A percentile compares a stretch with the other conserved stretches of the same genome.
phyloP scores from a whole-genome alignment of 2,797 vertebrate genomes.

The Arctocebus calabarensis region DNA sequence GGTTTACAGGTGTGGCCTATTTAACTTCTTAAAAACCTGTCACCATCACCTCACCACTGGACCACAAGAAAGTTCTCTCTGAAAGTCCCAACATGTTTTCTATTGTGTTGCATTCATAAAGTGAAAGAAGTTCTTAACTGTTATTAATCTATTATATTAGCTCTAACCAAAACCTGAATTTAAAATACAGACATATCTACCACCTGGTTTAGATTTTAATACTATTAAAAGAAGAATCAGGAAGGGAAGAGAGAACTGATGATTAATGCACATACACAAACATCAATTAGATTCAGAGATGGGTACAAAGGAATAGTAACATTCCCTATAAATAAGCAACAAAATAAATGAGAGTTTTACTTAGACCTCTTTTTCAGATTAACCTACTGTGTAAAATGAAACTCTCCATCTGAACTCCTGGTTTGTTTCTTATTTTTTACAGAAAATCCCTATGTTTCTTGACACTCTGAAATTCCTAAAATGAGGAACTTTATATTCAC shows the following conservation, averaged over 20 bases:
- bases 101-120: not conserved
- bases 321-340: not conserved
- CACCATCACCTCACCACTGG: not conserved
- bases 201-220: not conserved
- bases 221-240: not conserved
- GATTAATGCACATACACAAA: not conserved
- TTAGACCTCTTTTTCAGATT: not conserved
- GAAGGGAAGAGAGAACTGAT: not conserved
- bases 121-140: not conserved
- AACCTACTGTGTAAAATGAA: not conserved
- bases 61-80: not conserved
- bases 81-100: not conserved
- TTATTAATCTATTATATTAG: not conserved
- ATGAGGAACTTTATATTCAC: not conserved
- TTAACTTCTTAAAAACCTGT: not conserved
- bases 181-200: not conserved
- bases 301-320: not conserved
- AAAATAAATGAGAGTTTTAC: slow-evolving; percentile 3
- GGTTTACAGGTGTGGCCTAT: too few species aligned
- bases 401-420: not conserved
- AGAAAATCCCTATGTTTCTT: slow-evolving; percentile 22
- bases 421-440: not conserved
- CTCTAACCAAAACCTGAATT: slow-evolving; percentile 22
- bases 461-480: not conserved
- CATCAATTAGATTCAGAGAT: not conserved